These are phyloP conservation scores for Malurus cyaneus DNA, from an alignment of 2,113 vertebrate species.

Conservation along the genomic window DNA sequence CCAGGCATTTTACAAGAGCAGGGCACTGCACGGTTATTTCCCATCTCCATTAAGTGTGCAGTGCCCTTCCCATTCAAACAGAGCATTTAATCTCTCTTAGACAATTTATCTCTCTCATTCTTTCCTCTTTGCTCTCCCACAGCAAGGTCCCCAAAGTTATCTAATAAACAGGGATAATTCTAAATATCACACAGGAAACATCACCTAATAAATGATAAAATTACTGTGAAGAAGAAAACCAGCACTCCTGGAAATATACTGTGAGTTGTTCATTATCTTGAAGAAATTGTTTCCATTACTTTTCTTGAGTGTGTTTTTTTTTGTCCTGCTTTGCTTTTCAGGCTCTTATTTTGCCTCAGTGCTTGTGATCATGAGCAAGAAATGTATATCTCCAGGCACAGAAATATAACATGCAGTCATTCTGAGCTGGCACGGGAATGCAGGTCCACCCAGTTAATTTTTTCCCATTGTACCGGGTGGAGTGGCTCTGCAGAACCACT, in stretches of 20 bases:
- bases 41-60: not conserved
- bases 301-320: not conserved
- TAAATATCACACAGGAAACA: not conserved
- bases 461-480: constrained; percentile 33
- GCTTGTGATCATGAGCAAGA: not conserved
- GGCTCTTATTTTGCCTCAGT: not conserved
- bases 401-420: not conserved
- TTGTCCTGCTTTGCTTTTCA: not conserved
- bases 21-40: not conserved
- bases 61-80: not conserved
- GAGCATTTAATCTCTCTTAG: not conserved
- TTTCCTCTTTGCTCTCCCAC: not conserved
- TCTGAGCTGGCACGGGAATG: constrained; percentile 2
- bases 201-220: not conserved
- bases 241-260: not conserved
- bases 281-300: not conserved
- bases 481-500: not conserved
- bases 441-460: constrained; percentile 48
- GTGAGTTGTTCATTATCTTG: not conserved
- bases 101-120: not conserved
- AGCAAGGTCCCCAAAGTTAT: not conserved
- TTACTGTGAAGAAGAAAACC: not conserved
- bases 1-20: not conserved
- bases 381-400: constrained; percentile 30
- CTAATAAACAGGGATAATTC: not conserved